Evolutionary conservation across 2,797 vertebrate genomes (phyloP), one percentile per base, ranked within the genome.

Genomic region (Scomberomorus guttatus): DNA sequence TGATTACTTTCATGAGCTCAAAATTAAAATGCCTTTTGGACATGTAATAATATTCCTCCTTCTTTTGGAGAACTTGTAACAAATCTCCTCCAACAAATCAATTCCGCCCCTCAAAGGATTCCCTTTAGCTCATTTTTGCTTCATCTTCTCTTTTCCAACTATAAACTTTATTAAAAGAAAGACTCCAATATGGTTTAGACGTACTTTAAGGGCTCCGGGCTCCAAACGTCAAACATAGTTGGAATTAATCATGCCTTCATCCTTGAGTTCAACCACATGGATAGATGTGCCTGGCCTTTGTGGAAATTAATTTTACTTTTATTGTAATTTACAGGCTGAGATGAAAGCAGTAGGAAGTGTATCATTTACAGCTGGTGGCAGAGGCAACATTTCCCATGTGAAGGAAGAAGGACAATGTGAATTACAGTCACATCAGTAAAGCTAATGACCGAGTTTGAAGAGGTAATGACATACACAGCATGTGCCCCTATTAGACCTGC

Each of bases 21-120:
- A 84, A 81, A 85, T 89, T 50, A 61, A 90, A 92, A 84, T 69
- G 61, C 27, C 62, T 85, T 60, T 77, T 73, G 58, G 60, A 74
- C 57, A 80, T 67, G 77, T 58, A 79, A 75, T 84, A 64, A 72
- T 73, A 68, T 66, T 61, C 24, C 32, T 48, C 34, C 51, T 68
- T 72, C 54, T 83, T 83, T 64, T 60, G 60, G 75, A 84, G 70
- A 72, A 75, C 78, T 65, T 80, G 61, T 66, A 77, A 86, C 74
- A 73, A 75, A 87, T 88, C 71, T 76, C 44, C 57, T 76, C 25
- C 24, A 73, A 79, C 57, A 87, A 88, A 92, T 89, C 86, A 82
- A 87, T 79, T 64, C 15, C 1, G 0, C 25, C 10, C 65, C 77
- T 80, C 27, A 61, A 6, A 64, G 83, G 75, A 77, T 80, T 78